phyloP scores from a whole-genome alignment of 1,140 invertebrate species.

The Euura saliciscinereae region DNA sequence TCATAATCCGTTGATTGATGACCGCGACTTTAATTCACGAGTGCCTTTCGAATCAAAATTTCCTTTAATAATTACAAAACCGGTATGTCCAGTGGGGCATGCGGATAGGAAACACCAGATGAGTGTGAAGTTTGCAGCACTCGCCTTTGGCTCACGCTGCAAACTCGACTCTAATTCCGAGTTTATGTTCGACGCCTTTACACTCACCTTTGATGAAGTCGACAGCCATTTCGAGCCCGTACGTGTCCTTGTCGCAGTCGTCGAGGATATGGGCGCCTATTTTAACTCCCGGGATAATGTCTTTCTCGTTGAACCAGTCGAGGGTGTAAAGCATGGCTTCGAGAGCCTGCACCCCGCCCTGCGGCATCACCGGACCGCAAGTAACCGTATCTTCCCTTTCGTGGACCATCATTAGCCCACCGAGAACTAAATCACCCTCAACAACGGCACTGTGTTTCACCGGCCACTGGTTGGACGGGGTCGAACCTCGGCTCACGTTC shows the following conservation, averaged over 20 bases:
- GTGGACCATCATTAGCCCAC: slow-evolving; percentile 95
- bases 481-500: background rate
- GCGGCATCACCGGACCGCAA: slow-evolving; percentile 93
- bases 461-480: slow-evolving; percentile 68
- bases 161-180: too few relatives aligned
- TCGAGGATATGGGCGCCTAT: slow-evolving; percentile 90
- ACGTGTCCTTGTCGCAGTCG: slow-evolving; percentile 96
- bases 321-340: slow-evolving; percentile 93
- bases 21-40: too few relatives aligned
- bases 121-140: too few relatives aligned
- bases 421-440: slow-evolving; percentile 83
- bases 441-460: slow-evolving; percentile 85
- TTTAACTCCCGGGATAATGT: slow-evolving; percentile 75
- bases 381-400: slow-evolving; percentile 82
- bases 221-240: slow-evolving; percentile 93
- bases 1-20: too few relatives aligned
- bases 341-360: slow-evolving; percentile 89
- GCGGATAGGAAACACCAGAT: too few relatives aligned
- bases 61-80: too few relatives aligned
- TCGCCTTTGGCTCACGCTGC: too few relatives aligned
- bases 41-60: too few relatives aligned
- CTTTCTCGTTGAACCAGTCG: slow-evolving; percentile 79
- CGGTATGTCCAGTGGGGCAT: too few relatives aligned
- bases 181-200: background rate
- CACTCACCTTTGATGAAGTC: slow-evolving; percentile 95